Conservation (phyloP, 2,113 vertebrate genomes). For the Thermophis baileyi region DNA sequence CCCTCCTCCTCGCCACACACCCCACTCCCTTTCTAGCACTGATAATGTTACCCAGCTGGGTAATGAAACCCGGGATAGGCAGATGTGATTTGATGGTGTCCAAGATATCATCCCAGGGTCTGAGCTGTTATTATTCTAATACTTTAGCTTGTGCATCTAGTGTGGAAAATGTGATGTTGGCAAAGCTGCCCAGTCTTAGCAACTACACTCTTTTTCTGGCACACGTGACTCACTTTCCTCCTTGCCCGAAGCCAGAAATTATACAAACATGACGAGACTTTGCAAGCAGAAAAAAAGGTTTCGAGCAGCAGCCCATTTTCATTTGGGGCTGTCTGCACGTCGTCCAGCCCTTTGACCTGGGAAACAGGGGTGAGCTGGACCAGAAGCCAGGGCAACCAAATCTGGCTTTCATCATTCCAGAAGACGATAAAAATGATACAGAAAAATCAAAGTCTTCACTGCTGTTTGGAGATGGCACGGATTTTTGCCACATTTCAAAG, state of each 20-base stretch:
- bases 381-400: not conserved
- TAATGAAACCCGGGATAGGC: no score
- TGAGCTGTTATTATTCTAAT: not conserved
- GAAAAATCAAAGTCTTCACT: not conserved
- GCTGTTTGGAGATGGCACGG: rapidly evolving
- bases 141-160: no score
- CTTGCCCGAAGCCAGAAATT: not conserved
- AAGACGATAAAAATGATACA: not conserved
- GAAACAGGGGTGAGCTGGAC: not conserved
- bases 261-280: no score
- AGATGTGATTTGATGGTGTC: no score
- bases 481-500: not conserved
- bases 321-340: rapidly evolving
- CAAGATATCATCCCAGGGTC: no score
- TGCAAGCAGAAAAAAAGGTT: not conserved
- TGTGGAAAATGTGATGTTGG: not conserved
- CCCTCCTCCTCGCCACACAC: no score
- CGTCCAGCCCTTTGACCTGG: not conserved
- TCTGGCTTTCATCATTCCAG: not conserved
- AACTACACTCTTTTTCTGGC: not conserved
- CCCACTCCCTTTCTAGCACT: no score
- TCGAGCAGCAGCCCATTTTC: not conserved
- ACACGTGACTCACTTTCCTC: not conserved
- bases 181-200: not conserved
- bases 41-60: no score